Conservation (phyloP, 2,113 vertebrate genomes). For the Dunckerocampus dactyliophorus region DNA sequence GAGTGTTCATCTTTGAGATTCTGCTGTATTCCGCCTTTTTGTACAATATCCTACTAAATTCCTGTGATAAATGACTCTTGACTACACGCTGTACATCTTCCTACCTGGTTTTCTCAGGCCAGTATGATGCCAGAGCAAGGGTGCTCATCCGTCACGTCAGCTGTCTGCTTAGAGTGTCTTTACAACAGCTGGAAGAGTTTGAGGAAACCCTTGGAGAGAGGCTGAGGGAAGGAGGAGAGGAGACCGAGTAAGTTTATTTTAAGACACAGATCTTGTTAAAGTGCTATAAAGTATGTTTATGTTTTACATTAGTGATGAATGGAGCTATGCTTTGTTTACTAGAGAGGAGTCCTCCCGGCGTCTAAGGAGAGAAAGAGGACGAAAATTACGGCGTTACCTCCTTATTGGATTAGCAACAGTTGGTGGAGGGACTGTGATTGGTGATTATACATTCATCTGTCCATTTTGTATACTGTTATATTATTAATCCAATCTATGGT, state of each 20-base stretch:
- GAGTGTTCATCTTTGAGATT: no score
- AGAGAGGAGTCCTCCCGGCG: constrained; percentile 81
- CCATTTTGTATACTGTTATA: neutral
- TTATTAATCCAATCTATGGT: neutral
- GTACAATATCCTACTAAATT: neutral
- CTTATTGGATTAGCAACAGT: constrained; percentile 91
- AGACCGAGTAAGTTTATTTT: constrained; percentile 79
- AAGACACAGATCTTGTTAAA: neutral
- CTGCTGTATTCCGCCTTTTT: neutral
- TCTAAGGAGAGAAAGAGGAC: constrained; percentile 79
- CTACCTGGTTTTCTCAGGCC: constrained; percentile 65
- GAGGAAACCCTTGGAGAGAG: constrained; percentile 88
- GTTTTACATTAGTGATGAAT: neutral
- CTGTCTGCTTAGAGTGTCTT: constrained; percentile 76
- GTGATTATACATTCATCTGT: constrained; percentile 62
- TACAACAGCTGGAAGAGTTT: constrained; percentile 79
- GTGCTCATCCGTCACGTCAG: constrained; percentile 82
- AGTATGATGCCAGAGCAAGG: constrained; percentile 85
- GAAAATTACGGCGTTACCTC: constrained; percentile 84
- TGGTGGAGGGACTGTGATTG: constrained; percentile 89
- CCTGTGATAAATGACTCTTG: neutral
- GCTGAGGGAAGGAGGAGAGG: constrained; percentile 79
- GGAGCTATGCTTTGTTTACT: constrained; percentile 11
- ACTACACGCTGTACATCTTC: neutral
- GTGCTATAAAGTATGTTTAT: neutral